These are phyloP conservation scores for Chamaedrilus cognettii DNA, from an alignment of 2,888 invertebrate species.

Conservation along the genomic window DNA sequence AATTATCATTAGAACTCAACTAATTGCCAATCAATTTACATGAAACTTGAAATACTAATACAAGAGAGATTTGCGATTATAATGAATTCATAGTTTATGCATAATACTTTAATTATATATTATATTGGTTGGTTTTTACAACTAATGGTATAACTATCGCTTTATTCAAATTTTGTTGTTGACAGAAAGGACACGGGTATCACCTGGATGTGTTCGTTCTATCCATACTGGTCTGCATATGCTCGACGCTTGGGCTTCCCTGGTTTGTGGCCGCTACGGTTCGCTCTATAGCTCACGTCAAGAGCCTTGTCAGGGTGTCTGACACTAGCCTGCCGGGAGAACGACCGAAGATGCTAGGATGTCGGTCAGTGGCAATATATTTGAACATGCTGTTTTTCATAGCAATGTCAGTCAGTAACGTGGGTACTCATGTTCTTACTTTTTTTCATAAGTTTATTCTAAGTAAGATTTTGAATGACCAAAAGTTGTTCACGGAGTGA, in stretches of 20 bases:
- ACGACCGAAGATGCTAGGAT: slow-evolving; percentile 93
- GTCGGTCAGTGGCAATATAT: slow-evolving; percentile 64
- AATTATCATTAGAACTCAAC: too few relatives aligned
- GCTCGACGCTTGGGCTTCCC: slow-evolving; percentile 90
- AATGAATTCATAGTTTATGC: too few relatives aligned
- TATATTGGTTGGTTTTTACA: too few relatives aligned
- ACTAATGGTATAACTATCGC: too few relatives aligned
- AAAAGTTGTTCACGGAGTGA: too few relatives aligned
- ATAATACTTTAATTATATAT: too few relatives aligned
- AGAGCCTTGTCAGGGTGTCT: slow-evolving; percentile 91
- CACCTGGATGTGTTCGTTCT: slow-evolving; percentile 92
- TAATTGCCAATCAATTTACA: too few relatives aligned
- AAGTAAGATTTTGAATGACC: too few relatives aligned
- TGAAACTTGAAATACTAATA: slow-evolving; percentile 55
- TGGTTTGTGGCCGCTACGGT: slow-evolving; percentile 89
- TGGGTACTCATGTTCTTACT: too few relatives aligned
- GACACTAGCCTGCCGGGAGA: slow-evolving; percentile 98
- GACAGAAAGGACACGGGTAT: slow-evolving; percentile 89
- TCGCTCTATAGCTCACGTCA: slow-evolving; percentile 95
- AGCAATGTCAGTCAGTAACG: too few relatives aligned
- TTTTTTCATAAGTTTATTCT: too few relatives aligned
- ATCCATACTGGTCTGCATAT: slow-evolving; percentile 83
- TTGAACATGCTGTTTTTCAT: too few relatives aligned
- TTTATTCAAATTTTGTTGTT: slow-evolving; percentile 88
- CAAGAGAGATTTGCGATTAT: slow-evolving; percentile 93